Evolutionary conservation across 2,888 invertebrate genomes (phyloP).

Genomic region (Sipunculus nudus): DNA sequence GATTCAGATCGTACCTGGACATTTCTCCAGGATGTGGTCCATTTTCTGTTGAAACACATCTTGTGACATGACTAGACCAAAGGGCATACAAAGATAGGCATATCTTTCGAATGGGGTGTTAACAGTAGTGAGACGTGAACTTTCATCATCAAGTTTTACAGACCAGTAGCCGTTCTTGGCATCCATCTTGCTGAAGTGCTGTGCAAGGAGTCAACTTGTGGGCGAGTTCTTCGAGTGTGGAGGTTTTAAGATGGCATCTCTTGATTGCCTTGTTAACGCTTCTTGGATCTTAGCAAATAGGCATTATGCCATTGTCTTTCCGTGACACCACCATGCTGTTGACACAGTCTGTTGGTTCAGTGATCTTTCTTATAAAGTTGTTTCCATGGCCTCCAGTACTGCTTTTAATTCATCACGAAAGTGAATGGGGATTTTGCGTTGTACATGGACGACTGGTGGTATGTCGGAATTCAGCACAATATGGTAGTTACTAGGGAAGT

Average conservation of each 20-base stretch:
- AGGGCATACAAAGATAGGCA: neutral
- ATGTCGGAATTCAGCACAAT: neutral
- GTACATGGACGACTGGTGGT: neutral
- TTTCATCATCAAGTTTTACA: slow-evolving; percentile 8
- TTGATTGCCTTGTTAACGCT: slow-evolving; percentile 34
- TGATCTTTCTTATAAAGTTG: neutral
- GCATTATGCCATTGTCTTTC: neutral
- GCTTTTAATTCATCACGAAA: neutral
- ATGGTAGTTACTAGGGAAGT: neutral
- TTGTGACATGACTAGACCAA: too few relatives aligned
- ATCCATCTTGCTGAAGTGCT: slow-evolving; percentile 18
- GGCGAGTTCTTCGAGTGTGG: slow-evolving; percentile 17
- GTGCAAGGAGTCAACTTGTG: slow-evolving; percentile 7
- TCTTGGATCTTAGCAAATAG: neutral
- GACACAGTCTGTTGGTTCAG: neutral
- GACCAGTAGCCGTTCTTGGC: slow-evolving; percentile 20
- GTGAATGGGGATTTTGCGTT: neutral
- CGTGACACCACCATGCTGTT: neutral
- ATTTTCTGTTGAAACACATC: too few relatives aligned
- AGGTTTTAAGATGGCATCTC: slow-evolving; percentile 28
- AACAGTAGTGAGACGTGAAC: neutral
- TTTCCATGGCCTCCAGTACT: neutral
- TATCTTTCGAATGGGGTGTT: neutral
- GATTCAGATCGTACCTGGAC: too few relatives aligned
- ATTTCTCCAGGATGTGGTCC: neutral